Evolutionary conservation across 2,888 invertebrate genomes (phyloP).

Genomic region (Drosophila rellima): DNA sequence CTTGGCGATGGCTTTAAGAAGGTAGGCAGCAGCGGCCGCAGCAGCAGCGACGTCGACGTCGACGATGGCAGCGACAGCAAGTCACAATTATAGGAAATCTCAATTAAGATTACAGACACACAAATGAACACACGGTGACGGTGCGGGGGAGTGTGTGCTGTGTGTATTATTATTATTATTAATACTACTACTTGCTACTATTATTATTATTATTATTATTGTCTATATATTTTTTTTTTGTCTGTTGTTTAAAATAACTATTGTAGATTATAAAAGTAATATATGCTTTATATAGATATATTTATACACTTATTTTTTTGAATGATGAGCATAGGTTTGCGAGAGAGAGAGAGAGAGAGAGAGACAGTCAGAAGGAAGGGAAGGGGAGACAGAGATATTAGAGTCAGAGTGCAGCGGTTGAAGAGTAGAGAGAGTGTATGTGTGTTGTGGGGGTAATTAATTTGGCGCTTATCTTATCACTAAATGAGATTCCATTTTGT

Average conservation of each 20-base stretch:
- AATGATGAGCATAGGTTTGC: constrained; percentile 4
- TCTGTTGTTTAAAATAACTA: constrained; percentile 22
- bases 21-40: constrained; percentile 56
- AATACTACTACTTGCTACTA: constrained; percentile 11
- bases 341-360: not conserved
- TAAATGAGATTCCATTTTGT: constrained; percentile 47
- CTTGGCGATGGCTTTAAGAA: constrained; percentile 70
- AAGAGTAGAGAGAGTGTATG: not conserved
- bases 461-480: constrained; percentile 74
- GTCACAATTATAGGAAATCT: constrained; percentile 77
- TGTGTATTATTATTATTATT: constrained; percentile 20
- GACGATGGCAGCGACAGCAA: constrained; percentile 45
- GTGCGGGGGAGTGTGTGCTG: not conserved
- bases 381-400: not conserved
- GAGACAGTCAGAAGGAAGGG: not conserved
- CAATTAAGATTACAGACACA: constrained; percentile 58
- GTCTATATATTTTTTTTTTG: constrained; percentile 4
- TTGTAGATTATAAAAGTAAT: constrained; percentile 32
- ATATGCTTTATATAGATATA: constrained; percentile 4
- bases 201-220: constrained; percentile 4
- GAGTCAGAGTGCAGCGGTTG: constrained; percentile 1
- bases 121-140: not conserved
- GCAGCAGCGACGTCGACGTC: constrained; percentile 25
- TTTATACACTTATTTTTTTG: constrained; percentile 10
- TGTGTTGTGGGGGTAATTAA: constrained; percentile 61